These are phyloP conservation scores for Triplophysa dalaica DNA, from an alignment of 2,113 vertebrate genomes.

Conservation along the genomic window DNA sequence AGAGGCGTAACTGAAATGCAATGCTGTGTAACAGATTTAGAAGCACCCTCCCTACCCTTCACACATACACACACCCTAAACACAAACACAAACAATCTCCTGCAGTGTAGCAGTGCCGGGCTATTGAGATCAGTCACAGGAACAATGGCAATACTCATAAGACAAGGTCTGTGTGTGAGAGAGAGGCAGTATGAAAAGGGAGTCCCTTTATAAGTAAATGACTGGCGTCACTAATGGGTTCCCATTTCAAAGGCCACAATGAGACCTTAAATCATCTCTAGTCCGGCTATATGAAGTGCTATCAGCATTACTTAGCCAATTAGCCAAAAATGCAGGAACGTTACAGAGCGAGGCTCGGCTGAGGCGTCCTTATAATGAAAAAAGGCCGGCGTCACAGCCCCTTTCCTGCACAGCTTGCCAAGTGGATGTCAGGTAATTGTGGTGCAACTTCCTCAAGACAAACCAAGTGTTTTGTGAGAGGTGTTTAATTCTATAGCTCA, in stretches of 20 bases:
- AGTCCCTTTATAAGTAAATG: not conserved
- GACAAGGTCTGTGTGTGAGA: not conserved
- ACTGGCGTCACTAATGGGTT: not conserved
- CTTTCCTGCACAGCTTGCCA: conserved; percentile 23
- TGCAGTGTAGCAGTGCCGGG: not conserved
- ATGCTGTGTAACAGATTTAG: not conserved
- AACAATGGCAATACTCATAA: conserved; percentile 31
- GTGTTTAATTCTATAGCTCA: not conserved
- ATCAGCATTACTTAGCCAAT: not conserved
- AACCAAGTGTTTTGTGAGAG: not conserved
- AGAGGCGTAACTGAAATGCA: not conserved
- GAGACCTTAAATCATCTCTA: not conserved
- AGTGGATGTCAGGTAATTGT: not conserved
- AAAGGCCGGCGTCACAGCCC: not conserved
- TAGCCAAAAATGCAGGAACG: not conserved
- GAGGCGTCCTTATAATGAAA: not conserved
- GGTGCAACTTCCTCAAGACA: not conserved
- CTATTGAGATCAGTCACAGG: conserved; percentile 18
- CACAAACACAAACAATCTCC: too few species aligned
- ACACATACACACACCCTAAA: conserved; percentile 1
- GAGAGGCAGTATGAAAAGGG: not conserved
- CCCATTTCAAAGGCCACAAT: not conserved
- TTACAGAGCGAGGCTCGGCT: not conserved
- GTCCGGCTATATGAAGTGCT: not conserved
- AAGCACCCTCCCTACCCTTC: not conserved